These are phyloP conservation scores for Aromia moschata DNA, from an alignment of 2,888 invertebrate species.

Conservation along the genomic window DNA sequence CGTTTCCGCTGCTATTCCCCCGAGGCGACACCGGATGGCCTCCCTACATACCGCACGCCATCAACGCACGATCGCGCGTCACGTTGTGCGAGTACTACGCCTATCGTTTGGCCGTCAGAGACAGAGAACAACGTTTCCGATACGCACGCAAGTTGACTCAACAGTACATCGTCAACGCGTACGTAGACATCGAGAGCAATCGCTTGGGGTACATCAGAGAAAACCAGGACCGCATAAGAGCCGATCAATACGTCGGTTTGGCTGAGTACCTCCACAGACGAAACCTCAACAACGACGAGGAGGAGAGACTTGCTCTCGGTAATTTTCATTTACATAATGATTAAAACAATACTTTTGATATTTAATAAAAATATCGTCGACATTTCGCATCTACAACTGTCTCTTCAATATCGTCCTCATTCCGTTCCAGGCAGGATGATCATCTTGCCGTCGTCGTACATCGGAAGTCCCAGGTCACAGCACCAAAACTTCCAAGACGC, in stretches of 20 bases:
- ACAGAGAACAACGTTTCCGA: conserved; percentile 20
- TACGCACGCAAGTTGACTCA: conserved; percentile 27
- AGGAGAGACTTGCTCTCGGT: conserved; percentile 9
- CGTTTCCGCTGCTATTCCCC: background rate
- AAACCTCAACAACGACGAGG: background rate
- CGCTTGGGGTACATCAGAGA: background rate
- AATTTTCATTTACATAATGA: background rate
- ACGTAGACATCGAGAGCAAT: too few species aligned
- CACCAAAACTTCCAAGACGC: too few species aligned
- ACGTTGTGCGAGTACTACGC: conserved; percentile 25
- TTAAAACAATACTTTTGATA: conserved; percentile 7
- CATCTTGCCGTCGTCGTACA: too few species aligned
- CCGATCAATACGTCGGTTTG: background rate
- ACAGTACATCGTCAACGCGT: conserved; percentile 29
- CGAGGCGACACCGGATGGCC: background rate
- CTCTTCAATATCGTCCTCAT: conserved; percentile 23
- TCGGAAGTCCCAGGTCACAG: too few species aligned
- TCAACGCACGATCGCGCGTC: background rate
- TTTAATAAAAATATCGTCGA: conserved; percentile 13
- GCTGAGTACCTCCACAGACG: too few species aligned
- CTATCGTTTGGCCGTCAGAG: conserved; percentile 14
- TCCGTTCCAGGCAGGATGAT: too few species aligned
- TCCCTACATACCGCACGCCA: background rate
- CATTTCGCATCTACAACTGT: too few species aligned
- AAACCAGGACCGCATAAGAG: conserved; percentile 15